These are phyloP conservation scores for Orchesella flavescens DNA, from an alignment of 2,888 invertebrate species.

Conservation along the genomic window DNA sequence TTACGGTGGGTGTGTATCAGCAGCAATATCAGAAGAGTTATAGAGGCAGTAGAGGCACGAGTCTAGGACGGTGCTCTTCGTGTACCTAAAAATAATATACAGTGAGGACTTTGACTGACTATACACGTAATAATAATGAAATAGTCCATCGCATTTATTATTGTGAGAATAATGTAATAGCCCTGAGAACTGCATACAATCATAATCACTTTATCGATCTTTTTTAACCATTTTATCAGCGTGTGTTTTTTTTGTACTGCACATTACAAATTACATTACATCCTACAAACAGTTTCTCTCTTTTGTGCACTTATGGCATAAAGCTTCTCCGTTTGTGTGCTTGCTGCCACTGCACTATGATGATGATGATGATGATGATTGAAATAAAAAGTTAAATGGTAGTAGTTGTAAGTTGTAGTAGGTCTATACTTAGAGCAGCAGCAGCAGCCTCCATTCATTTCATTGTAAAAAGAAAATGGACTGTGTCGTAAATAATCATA, in stretches of 20 bases:
- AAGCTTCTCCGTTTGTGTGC: neutral
- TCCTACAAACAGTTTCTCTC: constrained; percentile 45
- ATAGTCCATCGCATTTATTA: neutral
- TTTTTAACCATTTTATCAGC: neutral
- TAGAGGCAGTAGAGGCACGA: no score
- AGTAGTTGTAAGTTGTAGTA: no score
- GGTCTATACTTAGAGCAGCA: no score
- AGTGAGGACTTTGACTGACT: no score
- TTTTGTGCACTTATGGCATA: neutral
- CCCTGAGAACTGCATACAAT: neutral
- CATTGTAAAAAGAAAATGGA: constrained; percentile 15
- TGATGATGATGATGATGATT: neutral
- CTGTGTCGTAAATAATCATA: constrained; percentile 9
- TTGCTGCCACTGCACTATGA: neutral
- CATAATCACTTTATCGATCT: constrained; percentile 2
- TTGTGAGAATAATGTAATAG: constrained; percentile 7
- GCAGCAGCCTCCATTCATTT: no score
- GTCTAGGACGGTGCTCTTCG: no score
- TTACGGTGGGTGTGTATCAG: no score
- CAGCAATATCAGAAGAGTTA: no score
- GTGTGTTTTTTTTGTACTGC: neutral
- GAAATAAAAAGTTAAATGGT: constrained; percentile 20
- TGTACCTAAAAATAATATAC: no score
- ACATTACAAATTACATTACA: constrained; percentile 8
- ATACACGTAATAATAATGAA: no score